Base-by-base conservation (phyloP, 2,888 invertebrate genomes). In the Oscheius onirici region DNA sequence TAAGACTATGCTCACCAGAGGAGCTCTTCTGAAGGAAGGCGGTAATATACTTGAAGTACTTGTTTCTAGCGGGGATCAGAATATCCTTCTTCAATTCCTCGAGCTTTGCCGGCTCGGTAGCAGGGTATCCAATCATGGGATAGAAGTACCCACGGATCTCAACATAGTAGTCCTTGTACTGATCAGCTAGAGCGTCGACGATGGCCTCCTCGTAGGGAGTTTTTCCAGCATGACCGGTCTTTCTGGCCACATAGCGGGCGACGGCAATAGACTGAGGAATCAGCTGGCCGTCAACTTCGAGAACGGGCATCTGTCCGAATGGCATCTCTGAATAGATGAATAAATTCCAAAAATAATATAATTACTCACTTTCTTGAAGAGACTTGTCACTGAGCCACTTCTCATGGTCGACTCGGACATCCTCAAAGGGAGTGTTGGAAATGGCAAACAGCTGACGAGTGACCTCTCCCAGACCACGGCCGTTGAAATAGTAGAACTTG, bases 201-300 rank as follows among this genome's bases (percentile, higher is more conserved):
- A 75, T 15, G 10, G 78, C 78, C 46, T 70, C 57, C 28, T 78
- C 78, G 51, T 68, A 71, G 15, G 71, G 61, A 43, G 58, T 73
- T 26, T 72, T 52, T 3, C 78, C 78, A 28, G 66, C 60, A 63
- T 70, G 73, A 20, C 75, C 78, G 72, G 51, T 54, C 28, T 51
- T 65, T 8, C 67, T 73, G 46, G 77, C 73, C 15, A 79, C 44
- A 28, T 71, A 79, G 13, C 79, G 72, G 20, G 58, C 58, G 57
- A 79, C 73, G 26, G 79, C 79, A 2, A 71, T 52, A 0, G 79
- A 79, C 61, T 79, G 77, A 5, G 79, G 77, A 44, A 79, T 78
- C 20, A 69, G 60, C 34, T 71, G 65, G 20, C 79, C 79, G 34
- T 78, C 77, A 8, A 78, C 76, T 20, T 68, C 72, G 34, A 79